Conservation (phyloP, 2,113 vertebrate genomes). For the Salminus brasiliensis region DNA sequence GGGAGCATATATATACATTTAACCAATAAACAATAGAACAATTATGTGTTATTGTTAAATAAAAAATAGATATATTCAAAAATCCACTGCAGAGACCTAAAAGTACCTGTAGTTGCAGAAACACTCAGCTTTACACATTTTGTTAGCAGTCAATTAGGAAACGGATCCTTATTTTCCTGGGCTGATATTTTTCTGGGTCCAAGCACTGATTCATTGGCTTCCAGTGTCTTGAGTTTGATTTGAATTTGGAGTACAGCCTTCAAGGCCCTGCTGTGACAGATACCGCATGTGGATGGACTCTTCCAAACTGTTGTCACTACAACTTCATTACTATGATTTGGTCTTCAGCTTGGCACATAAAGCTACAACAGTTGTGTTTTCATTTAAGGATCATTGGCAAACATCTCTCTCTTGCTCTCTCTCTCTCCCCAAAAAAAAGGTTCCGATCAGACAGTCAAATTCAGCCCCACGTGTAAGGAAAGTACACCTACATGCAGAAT, state of each 20-base stretch:
- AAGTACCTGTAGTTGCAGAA: too few relatives aligned
- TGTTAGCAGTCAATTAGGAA: too few relatives aligned
- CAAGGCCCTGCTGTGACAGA: background rate
- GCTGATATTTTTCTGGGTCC: background rate
- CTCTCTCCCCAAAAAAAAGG: background rate
- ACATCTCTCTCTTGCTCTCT: too few relatives aligned
- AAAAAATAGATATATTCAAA: too few relatives aligned
- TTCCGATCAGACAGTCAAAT: background rate
- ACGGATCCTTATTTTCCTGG: background rate
- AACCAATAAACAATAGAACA: too few relatives aligned
- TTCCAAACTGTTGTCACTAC: background rate
- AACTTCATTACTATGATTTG: background rate
- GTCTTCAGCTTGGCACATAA: background rate
- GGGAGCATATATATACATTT: too few relatives aligned
- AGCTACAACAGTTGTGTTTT: background rate
- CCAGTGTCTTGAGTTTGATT: background rate
- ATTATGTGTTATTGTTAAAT: too few relatives aligned
- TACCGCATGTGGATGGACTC: background rate
- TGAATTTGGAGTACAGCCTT: background rate
- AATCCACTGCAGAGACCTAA: too few relatives aligned
- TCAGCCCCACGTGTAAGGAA: background rate
- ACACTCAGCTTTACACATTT: too few relatives aligned
- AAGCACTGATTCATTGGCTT: background rate
- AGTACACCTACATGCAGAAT: background rate
- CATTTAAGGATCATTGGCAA: background rate